Base-by-base conservation (phyloP, 2,888 invertebrate genomes). In the Mesorhabditis sp. region DNA sequence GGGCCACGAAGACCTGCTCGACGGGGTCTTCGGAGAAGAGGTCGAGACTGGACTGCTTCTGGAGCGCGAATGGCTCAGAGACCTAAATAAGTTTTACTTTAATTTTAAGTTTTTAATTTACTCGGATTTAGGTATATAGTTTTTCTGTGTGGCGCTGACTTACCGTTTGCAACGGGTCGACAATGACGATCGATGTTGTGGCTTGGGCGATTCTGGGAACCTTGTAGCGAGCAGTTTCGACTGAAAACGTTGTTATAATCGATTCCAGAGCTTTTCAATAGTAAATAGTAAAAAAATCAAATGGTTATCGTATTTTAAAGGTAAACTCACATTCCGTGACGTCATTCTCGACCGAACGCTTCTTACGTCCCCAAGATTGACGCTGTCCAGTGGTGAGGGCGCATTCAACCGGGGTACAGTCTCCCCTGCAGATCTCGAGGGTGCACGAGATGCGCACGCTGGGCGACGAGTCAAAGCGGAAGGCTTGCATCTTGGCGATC, bases 361-460 rank as follows among this genome's bases (percentile, higher is more conserved):
- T 85, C 80, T 85, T 85, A 67, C 85, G 76, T 63, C 85, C 85
- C 78, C 80, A 85, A 5, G 80, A 80, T 66, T 77, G 75, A 67
- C 81, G 74, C 62, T 78, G 74, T 68, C 83, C 83, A 65, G 76
- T 77, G 44, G 72, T 74, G 69, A 83, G 72, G 44, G 81, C 82
- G 70, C 84, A 84, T 65, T 79, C 81, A 43, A 78, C 78, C 66
- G 84, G 76, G 62, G 80, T 76, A 73, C 85, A 85, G 43, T 80
- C 75, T 75, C 83, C 84, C 73, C 82, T 79, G 77, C 85, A 85
- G 71, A 85, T 83, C 67, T 86, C 84, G 43, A 85, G 74, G 62
- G 81, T 78, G 72, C 85, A 85, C 4, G 82, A 83, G 62, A 85
- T 76, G 64, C 83, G 66, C 65, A 85, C 82, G 43, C 80, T 78